Evolutionary conservation across 2,888 invertebrate genomes (phyloP).

Genomic region (Yponomeuta plumbellus): DNA sequence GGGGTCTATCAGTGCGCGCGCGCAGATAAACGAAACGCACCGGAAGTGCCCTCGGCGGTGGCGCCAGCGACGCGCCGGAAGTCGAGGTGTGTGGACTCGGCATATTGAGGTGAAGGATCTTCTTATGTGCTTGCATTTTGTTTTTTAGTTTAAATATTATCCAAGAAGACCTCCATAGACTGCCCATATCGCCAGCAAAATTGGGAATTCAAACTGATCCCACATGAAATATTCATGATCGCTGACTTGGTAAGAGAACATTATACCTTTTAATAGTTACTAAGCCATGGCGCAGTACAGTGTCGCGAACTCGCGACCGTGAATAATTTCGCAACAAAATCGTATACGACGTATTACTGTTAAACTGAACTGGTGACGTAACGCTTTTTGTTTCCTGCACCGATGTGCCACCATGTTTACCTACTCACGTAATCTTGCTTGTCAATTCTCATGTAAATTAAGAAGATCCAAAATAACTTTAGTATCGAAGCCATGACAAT

Average conservation of each 20-base stretch:
- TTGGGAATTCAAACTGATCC: no score
- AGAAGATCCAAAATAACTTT: no score
- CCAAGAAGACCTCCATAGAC: no score
- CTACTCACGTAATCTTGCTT: background rate
- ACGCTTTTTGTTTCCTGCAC: conserved; percentile 5
- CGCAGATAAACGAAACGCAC: background rate
- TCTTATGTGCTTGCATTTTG: background rate
- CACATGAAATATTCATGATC: no score
- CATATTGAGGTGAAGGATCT: background rate
- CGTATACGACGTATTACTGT: conserved; percentile 4
- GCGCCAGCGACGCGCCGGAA: background rate
- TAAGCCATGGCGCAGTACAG: background rate
- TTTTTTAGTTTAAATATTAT: no score
- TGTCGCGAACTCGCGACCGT: background rate
- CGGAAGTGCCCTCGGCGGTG: background rate
- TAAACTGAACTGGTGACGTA: conserved; percentile 2
- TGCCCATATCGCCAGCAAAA: no score
- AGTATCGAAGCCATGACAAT: no score
- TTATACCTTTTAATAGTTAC: background rate
- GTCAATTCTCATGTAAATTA: no score
- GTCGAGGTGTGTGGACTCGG: background rate
- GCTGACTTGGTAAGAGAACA: no score
- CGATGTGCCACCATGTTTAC: background rate
- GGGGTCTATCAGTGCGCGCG: background rate
- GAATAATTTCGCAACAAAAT: background rate